Base-by-base conservation (phyloP, 2,888 invertebrate species). In the Rhabditophanes sp. region DNA sequence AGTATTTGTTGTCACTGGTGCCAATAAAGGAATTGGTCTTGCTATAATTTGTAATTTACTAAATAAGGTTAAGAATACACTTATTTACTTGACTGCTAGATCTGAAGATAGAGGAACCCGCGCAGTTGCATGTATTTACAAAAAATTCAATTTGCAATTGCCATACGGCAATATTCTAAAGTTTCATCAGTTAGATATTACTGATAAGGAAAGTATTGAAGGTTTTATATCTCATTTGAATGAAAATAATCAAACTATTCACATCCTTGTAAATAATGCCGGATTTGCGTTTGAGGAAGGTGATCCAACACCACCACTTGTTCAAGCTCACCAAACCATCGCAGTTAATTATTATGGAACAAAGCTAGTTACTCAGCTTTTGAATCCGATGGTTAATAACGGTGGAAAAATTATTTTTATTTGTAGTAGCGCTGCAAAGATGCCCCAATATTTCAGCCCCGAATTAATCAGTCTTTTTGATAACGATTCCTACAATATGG, bases 211-310 rank as follows among this genome's bases (percentile, higher is more conserved):
- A 2, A 78, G 78, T 48, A 67, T 79, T 3, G 66, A 72, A 31
- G 64, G 45, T n/a, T 22, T 36, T n/a, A 25, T 19, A 3, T 72
- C 76, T 48, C 73, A 73, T 48, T 58, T 80, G 1, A 69, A 74
- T 49, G 65, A 67, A 11, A 73, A 72, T 16, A 71, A 79, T 52
- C 76, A 74, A 1, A 77, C 78, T 0, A 67, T 80, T 3, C 78
- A 80, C 67, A 58, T 80, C 28, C 68, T 80, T 23, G 72, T 80
- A 0, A 80, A 80, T 56, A 80, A 80, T 65, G 79, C 79, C 4
- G 35, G 35, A 2, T 17, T 35, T n/a, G 25, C 26, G 7, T 33
- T 33, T 20, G 30, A 34, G 2, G 24, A 35, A n/a, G n/a, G 18
- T n/a, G 35, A 35, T 4, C 12, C 16, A 11, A 17, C 8, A 15